These are phyloP conservation scores for Dorcus parallelipipedus DNA, from an alignment of 2,888 invertebrate species.

Conservation along the genomic window DNA sequence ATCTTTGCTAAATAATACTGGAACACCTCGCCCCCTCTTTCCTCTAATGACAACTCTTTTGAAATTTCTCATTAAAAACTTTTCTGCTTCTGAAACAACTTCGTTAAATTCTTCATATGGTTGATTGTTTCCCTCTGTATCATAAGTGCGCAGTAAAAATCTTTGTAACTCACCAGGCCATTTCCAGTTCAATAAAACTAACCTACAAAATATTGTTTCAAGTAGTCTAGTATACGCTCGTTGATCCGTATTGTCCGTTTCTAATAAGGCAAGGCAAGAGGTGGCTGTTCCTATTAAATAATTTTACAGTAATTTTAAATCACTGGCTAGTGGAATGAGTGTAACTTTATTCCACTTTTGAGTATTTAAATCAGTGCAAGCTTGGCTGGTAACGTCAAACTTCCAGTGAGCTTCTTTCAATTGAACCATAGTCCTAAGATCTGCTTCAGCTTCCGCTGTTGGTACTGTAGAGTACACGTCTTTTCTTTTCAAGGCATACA, in stretches of 20 bases:
- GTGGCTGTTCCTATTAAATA: slow-evolving; percentile 15
- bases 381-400: slow-evolving; percentile 23
- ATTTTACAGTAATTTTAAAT: slow-evolving; percentile 24
- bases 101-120: slow-evolving; percentile 28
- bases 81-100: slow-evolving; percentile 24
- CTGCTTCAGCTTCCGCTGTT: slow-evolving; percentile 21
- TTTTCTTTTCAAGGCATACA: slow-evolving; percentile 22
- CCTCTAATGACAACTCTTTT: slow-evolving; percentile 30
- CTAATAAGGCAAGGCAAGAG: not conserved
- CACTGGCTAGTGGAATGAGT: slow-evolving; percentile 24
- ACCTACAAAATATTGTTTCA: slow-evolving; percentile 26
- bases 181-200: slow-evolving; percentile 29
- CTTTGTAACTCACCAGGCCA: slow-evolving; percentile 29
- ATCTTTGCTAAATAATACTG: slow-evolving; percentile 17
- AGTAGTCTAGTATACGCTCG: slow-evolving; percentile 19
- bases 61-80: slow-evolving; percentile 26
- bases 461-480: slow-evolving; percentile 7
- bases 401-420: slow-evolving; percentile 22
- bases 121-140: slow-evolving; percentile 2
- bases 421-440: slow-evolving; percentile 25
- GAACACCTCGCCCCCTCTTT: slow-evolving; percentile 28
- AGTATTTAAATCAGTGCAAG: slow-evolving; percentile 20
- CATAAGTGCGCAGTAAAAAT: slow-evolving; percentile 20
- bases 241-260: slow-evolving; percentile 13
- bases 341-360: slow-evolving; percentile 20